Percentiles rank a stretch among this genome's conserved stretches.
phyloP scores from a whole-genome alignment of 2,888 invertebrate genomes.

The Nephrotoma guestfalica region DNA sequence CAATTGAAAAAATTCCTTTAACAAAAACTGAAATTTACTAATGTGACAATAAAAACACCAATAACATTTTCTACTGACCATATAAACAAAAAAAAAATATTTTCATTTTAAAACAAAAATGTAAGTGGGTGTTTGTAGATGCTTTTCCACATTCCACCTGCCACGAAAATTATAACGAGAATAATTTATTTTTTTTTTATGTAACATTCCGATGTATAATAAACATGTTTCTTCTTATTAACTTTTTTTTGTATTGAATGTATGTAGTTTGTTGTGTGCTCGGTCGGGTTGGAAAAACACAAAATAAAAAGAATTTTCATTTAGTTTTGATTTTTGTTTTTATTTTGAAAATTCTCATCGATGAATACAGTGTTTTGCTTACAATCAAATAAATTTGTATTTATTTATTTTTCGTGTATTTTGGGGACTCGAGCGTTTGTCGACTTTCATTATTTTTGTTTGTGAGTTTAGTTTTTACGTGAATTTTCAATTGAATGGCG shows the following conservation, averaged over 20 bases:
- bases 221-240: neutral
- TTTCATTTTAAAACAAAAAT: neutral
- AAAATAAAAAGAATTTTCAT: neutral
- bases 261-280: neutral
- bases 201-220: neutral
- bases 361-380: neutral
- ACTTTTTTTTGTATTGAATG: neutral
- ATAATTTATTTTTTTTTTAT: neutral
- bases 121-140: neutral
- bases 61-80: neutral
- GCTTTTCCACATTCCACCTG: neutral
- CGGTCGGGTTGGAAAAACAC: neutral
- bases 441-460: neutral
- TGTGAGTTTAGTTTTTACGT: neutral
- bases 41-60: neutral
- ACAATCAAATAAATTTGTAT: neutral
- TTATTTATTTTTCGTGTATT: neutral
- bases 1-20: neutral
- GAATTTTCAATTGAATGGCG: neutral
- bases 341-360: neutral
- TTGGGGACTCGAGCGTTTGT: neutral
- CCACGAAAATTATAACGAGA: neutral
- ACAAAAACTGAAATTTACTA: neutral
- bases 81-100: neutral
- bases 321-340: neutral